Conservation (phyloP, 2,113 vertebrate genomes). For the Mirza zaza region DNA sequence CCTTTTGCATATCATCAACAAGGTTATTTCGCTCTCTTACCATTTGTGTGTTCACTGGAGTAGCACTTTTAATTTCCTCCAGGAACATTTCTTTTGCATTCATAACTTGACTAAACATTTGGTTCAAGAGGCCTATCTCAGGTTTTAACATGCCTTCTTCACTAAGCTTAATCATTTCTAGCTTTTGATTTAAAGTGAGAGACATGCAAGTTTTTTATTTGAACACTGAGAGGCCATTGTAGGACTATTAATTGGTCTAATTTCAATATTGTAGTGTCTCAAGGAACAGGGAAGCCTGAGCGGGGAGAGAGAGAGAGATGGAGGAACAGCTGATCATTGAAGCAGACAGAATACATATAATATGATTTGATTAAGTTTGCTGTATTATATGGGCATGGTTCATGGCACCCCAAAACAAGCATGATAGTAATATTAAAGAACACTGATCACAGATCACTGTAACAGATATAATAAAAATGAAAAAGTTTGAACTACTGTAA, state of each 20-base stretch:
- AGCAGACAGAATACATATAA: background rate
- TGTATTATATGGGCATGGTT: background rate
- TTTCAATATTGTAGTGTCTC: background rate
- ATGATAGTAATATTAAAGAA: background rate
- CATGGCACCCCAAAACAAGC: background rate
- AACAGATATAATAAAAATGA: background rate
- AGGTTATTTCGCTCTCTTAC: background rate
- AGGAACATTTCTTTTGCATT: background rate
- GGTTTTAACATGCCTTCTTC: background rate
- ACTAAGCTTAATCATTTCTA: background rate
- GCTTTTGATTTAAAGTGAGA: background rate
- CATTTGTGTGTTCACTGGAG: background rate
- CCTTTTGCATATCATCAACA: background rate
- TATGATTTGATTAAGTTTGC: background rate
- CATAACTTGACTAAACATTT: background rate
- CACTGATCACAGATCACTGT: background rate
- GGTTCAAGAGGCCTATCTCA: background rate
- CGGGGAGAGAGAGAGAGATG: background rate
- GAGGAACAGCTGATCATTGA: background rate
- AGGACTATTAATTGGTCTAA: background rate
- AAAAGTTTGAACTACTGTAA: background rate
- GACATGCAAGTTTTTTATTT: background rate
- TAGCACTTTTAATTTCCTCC: background rate
- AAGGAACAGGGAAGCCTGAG: background rate
- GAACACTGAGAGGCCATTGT: background rate